These are phyloP conservation scores for Leptinotarsa haldemani DNA, from an alignment of 2,888 invertebrate genomes.

Conservation along the genomic window DNA sequence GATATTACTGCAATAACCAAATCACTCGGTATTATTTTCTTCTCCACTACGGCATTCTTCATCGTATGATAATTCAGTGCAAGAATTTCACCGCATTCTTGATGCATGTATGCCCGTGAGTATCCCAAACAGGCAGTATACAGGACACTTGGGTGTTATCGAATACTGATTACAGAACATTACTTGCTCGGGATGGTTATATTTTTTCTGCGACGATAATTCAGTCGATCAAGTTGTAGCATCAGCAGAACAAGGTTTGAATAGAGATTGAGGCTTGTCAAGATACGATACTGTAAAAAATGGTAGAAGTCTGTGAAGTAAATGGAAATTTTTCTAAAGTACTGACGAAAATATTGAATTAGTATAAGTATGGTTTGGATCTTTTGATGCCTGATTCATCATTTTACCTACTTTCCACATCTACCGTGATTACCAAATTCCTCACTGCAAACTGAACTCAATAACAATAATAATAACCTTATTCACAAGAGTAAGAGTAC, in stretches of 20 bases:
- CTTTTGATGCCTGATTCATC: no score
- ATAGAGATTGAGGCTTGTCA: not conserved
- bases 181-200: slow-evolving; percentile 7
- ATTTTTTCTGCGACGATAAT: slow-evolving; percentile 3
- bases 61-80: not conserved
- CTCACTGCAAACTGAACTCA: no score
- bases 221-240: slow-evolving; percentile 7
- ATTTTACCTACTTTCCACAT: no score
- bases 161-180: slow-evolving; percentile 14
- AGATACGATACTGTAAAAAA: not conserved
- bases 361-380: no score
- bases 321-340: no score
- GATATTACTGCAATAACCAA: no score
- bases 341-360: no score
- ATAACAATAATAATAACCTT: no score
- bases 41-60: not conserved
- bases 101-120: slow-evolving; percentile 5
- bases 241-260: slow-evolving; percentile 12
- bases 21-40: not conserved
- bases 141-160: slow-evolving; percentile 17
- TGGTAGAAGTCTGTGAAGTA: not conserved
- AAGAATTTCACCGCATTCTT: slow-evolving; percentile 11
- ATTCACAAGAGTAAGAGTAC: no score
- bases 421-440: no score
- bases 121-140: slow-evolving; percentile 1